Base-by-base conservation (phyloP, 2,888 invertebrate species). In the Lithosia quadra region DNA sequence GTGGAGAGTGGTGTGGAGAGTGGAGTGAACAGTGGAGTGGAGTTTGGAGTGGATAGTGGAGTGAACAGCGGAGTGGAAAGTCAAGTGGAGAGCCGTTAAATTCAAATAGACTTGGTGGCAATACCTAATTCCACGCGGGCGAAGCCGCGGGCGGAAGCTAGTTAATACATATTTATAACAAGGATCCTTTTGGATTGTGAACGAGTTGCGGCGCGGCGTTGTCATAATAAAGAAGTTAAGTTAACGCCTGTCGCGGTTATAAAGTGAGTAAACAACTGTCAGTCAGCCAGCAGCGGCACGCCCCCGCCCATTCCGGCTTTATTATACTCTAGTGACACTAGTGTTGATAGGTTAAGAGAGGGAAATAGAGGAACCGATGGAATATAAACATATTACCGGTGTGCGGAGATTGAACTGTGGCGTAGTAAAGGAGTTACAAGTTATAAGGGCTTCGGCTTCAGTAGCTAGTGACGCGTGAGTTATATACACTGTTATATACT, bases 211-310 rank as follows among this genome's bases (percentile, higher is more conserved):
- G n/a, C n/a, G n/a, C n/a, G 7, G n/a, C 49, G 49, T n/a, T 49
- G 49, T n/a, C 49, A n/a, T 49, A 49, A n/a, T 49, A 49, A n/a
- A 49, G n/a, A 49, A 49, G n/a, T 9, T n/a, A 49, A 49, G 49
- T 49, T n/a, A 49, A 49, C 49, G 49, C 49, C 49, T 49, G 49
- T n/a, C 49, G 49, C 18, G 49, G 49, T 18, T 49, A n/a, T n/a
- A 49, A 8, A n/a, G 49, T n/a, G 49, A 49, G 49, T 49, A 49
- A 49, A 49, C n/a, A 49, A n/a, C 49, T 49, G 49, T n/a, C n/a
- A 43, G 49, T 49, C 49, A 43, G 49, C n/a, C 49, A n/a, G n/a
- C n/a, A 9, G 5, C 49, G 49, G 18, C 49, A n/a, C n/a, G n/a
- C n/a, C 18, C 49, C n/a, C 49, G 43, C n/a, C 49, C n/a, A n/a